These are phyloP conservation scores for Hirtodrosophila cameraria DNA, from an alignment of 2,888 invertebrate genomes.

Conservation along the genomic window DNA sequence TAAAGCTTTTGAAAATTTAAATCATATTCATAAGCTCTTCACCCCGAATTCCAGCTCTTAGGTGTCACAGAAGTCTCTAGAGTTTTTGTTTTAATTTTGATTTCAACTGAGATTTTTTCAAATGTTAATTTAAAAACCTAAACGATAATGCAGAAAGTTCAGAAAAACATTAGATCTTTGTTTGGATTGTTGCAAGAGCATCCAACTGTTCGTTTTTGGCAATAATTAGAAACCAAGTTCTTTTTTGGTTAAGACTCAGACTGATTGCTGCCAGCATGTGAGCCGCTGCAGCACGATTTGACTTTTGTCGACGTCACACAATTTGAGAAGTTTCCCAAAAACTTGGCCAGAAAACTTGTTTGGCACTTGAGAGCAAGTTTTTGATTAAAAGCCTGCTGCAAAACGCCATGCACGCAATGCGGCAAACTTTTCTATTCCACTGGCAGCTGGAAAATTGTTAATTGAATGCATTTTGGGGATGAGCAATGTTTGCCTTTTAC, in stretches of 20 bases:
- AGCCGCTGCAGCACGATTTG: conserved; percentile 65
- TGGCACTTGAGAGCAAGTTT: conserved; percentile 70
- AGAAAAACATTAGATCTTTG: too few species aligned
- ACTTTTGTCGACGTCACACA: conserved; percentile 79
- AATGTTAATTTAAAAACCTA: too few species aligned
- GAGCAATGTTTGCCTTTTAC: conserved; percentile 30
- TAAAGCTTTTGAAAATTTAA: too few species aligned
- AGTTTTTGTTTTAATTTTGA: too few species aligned
- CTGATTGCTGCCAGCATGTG: conserved; percentile 59
- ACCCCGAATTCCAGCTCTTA: too few species aligned
- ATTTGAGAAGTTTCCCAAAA: conserved; percentile 67
- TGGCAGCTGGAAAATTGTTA: conserved; percentile 65
- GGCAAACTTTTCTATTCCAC: conserved; percentile 37
- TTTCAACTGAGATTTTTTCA: too few species aligned
- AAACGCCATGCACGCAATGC: conserved; percentile 57
- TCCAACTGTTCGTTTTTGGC: conserved; percentile 4
- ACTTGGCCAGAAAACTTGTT: conserved; percentile 69
- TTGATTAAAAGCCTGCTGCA: conserved; percentile 74
- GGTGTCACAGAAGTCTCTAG: too few species aligned
- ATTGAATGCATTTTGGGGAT: conserved; percentile 69
- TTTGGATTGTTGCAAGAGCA: conserved; percentile 17
- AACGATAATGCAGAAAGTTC: too few species aligned
- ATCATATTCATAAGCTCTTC: too few species aligned
- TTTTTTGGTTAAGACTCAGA: conserved; percentile 30
- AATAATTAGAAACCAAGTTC: not conserved